Evolutionary conservation across 35 echinoderm and acorn worm genomes (phyloP).

Genomic region (Hemicentrotus pulcherrimus): DNA sequence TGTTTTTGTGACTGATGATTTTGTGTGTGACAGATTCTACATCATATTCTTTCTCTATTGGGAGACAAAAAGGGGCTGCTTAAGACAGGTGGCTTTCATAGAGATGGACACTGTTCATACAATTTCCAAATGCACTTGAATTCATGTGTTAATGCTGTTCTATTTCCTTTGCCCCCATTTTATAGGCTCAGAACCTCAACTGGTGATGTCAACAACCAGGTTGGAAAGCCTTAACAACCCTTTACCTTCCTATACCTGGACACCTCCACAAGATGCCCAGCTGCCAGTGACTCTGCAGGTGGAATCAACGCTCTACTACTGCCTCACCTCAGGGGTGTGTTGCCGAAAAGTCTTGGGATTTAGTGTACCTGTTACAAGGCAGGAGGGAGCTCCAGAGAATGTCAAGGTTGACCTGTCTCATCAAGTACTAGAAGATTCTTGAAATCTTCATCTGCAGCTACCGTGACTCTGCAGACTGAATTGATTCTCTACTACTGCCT

Average conservation of each 20-base stretch:
- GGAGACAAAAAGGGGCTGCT: neutral
- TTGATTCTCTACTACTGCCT: neutral
- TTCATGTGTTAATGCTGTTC: neutral
- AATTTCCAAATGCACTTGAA: neutral
- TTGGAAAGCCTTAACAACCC: neutral
- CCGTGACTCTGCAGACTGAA: neutral
- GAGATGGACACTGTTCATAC: no score
- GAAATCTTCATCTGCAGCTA: neutral
- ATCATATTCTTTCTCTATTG: no score
- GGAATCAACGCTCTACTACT: constrained; percentile 30
- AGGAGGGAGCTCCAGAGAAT: neutral
- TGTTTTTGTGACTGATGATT: no score
- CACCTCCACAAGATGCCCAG: neutral
- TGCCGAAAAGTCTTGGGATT: neutral
- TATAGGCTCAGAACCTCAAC: neutral
- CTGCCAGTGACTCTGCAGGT: constrained; percentile 15
- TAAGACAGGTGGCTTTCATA: neutral
- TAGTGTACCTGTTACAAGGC: neutral
- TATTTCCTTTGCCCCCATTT: neutral
- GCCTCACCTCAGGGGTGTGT: constrained; percentile 38
- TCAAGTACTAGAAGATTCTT: neutral
- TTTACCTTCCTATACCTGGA: neutral
- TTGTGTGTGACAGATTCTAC: no score
- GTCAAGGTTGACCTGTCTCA: neutral
- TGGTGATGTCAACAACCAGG: constrained; percentile 30